Base-by-base conservation (phyloP, 2,888 invertebrate genomes). In the Trichopoda pennipes region DNA sequence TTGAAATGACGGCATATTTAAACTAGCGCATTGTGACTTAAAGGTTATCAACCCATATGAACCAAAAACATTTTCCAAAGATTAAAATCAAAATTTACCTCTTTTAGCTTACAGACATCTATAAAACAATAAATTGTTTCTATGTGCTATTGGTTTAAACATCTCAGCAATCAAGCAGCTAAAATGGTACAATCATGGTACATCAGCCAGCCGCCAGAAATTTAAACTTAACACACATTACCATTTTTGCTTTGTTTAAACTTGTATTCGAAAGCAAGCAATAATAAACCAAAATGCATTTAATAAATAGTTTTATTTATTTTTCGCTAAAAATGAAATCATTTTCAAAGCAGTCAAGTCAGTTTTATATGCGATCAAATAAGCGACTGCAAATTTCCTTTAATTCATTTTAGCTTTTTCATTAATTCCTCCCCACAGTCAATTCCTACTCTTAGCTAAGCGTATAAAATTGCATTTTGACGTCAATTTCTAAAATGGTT, bases 101-200 rank as follows among this genome's bases (percentile, higher is more conserved):
- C 38, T 1, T 60, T 19, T 35, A 35, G n/a, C 49, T 38, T 6
- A 17, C 23, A 19, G 38, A 16, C 49, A 58, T 9, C 14, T 47
- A 56, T 23, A 49, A 47, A 49, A 58, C 23, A 51, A 51, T 56
- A 35, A 58, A 70, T 49, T n/a, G n/a, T 49, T 70, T 47, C 70
- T 38, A n/a, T 63, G 53, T 17, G n/a, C 1, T 28, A 17, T 12
- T 16, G 32, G 42, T 32, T 4, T 7, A 17, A 53, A 19, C n/a
- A 6, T 32, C 9, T 44, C n/a, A 19, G 2, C 19, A 60, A 49
- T 16, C 17, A 32, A 47, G 12, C 58, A 70, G 16, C 42, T n/a
- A n/a, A 21, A 38, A 61, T 28, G 17, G 7, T 16, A 9, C 14
- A 3, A 61, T 28, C n/a, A 49, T 14, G 19, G 19, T 17, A 19